Evolutionary conservation across 2,888 invertebrate genomes (phyloP).

Genomic region (Eueremaeus valkanovi): DNA sequence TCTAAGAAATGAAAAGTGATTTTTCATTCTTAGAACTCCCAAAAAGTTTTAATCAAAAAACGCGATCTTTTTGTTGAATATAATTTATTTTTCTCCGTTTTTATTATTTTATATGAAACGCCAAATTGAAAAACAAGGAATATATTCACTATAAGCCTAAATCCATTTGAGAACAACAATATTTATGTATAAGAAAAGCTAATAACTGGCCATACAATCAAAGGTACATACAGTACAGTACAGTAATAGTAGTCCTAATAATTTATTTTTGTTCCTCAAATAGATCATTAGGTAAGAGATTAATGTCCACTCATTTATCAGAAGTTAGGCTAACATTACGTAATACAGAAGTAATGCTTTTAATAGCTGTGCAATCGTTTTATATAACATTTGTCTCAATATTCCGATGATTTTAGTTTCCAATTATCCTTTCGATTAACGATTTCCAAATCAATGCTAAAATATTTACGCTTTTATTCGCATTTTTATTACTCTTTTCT

Average conservation of each 20-base stretch:
- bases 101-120: not conserved
- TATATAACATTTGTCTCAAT: not conserved
- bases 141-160: not conserved
- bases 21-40: too few species aligned
- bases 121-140: not conserved
- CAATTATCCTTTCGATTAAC: not conserved
- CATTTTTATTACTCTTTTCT: too few species aligned
- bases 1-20: too few species aligned
- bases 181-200: not conserved
- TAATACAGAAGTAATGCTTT: not conserved
- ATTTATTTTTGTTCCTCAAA: conserved; percentile 12
- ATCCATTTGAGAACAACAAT: not conserved
- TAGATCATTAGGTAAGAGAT: conserved; percentile 23
- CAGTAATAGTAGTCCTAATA: conserved; percentile 6
- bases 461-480: not conserved
- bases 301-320: conserved; percentile 22
- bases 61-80: too few species aligned
- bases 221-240: not conserved
- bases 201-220: conserved; percentile 27
- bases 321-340: not conserved
- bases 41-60: too few species aligned
- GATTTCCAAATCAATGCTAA: not conserved
- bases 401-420: not conserved
- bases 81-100: not conserved
- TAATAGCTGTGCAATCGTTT: not conserved